These are phyloP conservation scores for Miltochrista miniata DNA, from an alignment of 2,888 invertebrate genomes.

Conservation along the genomic window DNA sequence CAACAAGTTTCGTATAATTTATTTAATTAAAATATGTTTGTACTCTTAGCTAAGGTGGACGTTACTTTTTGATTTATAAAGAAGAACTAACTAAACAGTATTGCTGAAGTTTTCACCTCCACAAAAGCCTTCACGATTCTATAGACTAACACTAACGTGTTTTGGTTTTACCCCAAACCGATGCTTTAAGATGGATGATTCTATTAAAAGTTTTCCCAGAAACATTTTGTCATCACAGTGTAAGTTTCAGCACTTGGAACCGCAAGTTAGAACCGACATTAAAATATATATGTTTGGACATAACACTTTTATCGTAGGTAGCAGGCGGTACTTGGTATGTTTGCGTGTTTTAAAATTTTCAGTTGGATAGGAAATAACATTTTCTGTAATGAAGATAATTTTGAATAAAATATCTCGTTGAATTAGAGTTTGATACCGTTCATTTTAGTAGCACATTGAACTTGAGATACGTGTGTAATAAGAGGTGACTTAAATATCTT, in stretches of 20 bases:
- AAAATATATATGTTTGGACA: constrained; percentile 39
- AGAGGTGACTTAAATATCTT: no score
- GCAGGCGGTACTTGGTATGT: constrained; percentile 49
- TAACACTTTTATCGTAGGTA: constrained; percentile 57
- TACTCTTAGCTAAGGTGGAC: no score
- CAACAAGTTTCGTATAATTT: no score
- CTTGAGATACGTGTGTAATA: no score
- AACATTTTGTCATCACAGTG: constrained; percentile 11
- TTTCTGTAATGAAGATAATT: neutral
- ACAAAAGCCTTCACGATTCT: constrained; percentile 1
- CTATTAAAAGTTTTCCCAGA: constrained; percentile 10
- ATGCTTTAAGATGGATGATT: constrained; percentile 8
- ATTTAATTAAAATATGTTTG: no score
- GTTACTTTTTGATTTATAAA: neutral
- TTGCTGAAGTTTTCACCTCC: neutral
- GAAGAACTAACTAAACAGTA: neutral
- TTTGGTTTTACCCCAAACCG: constrained; percentile 4
- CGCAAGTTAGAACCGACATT: constrained; percentile 22
- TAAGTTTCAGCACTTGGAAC: constrained; percentile 12
- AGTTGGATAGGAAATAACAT: constrained; percentile 14
- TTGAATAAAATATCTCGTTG: no score
- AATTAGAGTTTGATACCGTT: no score
- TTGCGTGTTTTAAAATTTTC: constrained; percentile 2
- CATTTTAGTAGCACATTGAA: no score
- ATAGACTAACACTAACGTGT: neutral